Base-by-base conservation (phyloP, 2,888 invertebrate genomes). In the Sphaerophoria rueppellii region DNA sequence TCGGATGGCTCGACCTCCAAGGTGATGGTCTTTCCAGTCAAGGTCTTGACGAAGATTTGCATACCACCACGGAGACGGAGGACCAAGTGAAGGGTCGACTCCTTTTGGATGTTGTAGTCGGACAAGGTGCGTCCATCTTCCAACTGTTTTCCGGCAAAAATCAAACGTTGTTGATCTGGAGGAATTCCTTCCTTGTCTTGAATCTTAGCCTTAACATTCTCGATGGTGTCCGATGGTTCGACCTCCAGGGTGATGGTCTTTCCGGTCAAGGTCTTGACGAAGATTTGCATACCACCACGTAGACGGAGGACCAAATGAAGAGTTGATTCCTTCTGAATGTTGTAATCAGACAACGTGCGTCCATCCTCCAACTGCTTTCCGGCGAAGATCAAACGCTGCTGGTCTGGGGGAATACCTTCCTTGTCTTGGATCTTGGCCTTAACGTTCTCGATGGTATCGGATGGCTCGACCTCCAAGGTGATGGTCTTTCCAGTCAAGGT, bases 171-270 rank as follows among this genome's bases (percentile, higher is more conserved):
- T 85, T 89, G 89, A 52, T 89, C 89, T 88, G 89, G 89, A 6
- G 89, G 89, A 78, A 89, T 89, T 6, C 89, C 89, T 71, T 89
- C 89, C 86, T 89, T 89, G 60, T 89, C 89, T 78, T 89, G 89
- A 40, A 89, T 89, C 67, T 89, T 89, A 5, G 89, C 89, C 87
- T 89, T 89, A 9, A 89, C 89, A 43, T 88, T 88, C 61, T 88
- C 88, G 67, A 88, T 88, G 46, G 88, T 88, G 37, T 88, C 88
- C 0, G 86, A 86, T 9, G 88, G 86, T 6, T 88, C 88, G 0
- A 88, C 88, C 54, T 88, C 88, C 14, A 88, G 50, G 4, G 88
- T 89, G 61, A 89, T 89, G 34, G 89, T 89, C 55, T 89, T 89
- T 4, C 89, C 89, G 50, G 89, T 89, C 71, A 89, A 87, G 9